Percentiles rank a stretch among this genome's conserved stretches.
phyloP scores from a whole-genome alignment of 2,113 vertebrate species.

The Patagioenas fasciata region DNA sequence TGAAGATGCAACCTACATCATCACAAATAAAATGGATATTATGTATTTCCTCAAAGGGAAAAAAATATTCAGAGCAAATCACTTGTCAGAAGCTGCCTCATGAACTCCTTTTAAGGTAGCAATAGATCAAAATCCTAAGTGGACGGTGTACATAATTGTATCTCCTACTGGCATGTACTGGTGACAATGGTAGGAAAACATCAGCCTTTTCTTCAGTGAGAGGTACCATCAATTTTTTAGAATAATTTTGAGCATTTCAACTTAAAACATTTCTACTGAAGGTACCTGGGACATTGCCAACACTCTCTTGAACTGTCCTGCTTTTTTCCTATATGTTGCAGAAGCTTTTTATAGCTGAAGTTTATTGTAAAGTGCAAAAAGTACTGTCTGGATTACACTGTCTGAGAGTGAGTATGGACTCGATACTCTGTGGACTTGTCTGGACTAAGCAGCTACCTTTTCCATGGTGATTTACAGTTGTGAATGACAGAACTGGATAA shows the following conservation, averaged over 20 bases:
- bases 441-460: not conserved
- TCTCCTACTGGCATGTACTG: not conserved
- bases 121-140: not conserved
- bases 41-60: not conserved
- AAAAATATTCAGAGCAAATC: not conserved
- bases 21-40: not conserved
- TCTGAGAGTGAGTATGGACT: not conserved
- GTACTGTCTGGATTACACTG: not conserved
- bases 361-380: not conserved
- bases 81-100: not conserved
- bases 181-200: not conserved
- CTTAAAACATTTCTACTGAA: not conserved
- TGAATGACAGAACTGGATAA: not conserved
- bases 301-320: not conserved
- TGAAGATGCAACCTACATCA: not conserved
- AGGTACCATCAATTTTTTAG: not conserved
- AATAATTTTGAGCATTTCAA: not conserved
- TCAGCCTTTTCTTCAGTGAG: not conserved
- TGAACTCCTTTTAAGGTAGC: not conserved
- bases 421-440: not conserved
- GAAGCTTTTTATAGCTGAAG: not conserved
- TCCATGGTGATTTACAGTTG: not conserved
- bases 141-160: accelerated
- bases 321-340: not conserved
- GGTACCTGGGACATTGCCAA: not conserved